Conservation (phyloP, 2,113 vertebrate species). For the Acanthisitta chloris region DNA sequence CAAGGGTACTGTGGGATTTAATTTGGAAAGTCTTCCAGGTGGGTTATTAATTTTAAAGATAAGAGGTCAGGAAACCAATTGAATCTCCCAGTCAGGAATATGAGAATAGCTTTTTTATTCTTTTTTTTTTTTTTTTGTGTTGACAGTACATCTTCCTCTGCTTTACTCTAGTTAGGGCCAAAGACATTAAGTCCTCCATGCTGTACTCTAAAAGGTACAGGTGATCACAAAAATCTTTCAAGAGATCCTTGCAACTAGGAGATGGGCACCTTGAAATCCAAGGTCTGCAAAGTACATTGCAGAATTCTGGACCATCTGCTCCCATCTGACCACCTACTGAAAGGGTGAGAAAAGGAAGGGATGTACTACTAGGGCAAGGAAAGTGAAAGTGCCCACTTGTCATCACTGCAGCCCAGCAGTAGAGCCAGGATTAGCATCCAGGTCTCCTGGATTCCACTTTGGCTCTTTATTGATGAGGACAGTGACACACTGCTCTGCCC, state of each 20-base stretch:
- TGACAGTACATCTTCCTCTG: neutral
- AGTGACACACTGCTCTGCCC: neutral
- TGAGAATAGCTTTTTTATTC: neutral
- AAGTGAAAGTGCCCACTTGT: neutral
- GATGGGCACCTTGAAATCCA: neutral
- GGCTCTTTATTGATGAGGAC: neutral
- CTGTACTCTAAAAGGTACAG: neutral
- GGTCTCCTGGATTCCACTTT: neutral
- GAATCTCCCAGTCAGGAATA: neutral
- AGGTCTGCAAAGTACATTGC: neutral
- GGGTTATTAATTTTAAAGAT: constrained; percentile 43
- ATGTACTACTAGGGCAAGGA: neutral
- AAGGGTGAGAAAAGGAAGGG: neutral
- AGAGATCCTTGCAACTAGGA: neutral
- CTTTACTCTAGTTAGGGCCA: neutral
- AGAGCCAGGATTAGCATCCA: neutral
- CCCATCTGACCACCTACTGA: neutral
- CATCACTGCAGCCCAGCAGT: neutral
- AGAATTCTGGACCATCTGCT: neutral
- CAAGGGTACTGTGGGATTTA: neutral
- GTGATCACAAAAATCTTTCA: neutral
- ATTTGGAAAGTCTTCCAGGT: constrained; percentile 4
- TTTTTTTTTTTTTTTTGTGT: no score
- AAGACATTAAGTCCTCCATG: neutral
- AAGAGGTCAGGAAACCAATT: constrained; percentile 13